Percentiles rank a stretch among this genome's conserved stretches.
phyloP scores from a whole-genome alignment of 1,140 invertebrate species.

The Drosophila repletoides region DNA sequence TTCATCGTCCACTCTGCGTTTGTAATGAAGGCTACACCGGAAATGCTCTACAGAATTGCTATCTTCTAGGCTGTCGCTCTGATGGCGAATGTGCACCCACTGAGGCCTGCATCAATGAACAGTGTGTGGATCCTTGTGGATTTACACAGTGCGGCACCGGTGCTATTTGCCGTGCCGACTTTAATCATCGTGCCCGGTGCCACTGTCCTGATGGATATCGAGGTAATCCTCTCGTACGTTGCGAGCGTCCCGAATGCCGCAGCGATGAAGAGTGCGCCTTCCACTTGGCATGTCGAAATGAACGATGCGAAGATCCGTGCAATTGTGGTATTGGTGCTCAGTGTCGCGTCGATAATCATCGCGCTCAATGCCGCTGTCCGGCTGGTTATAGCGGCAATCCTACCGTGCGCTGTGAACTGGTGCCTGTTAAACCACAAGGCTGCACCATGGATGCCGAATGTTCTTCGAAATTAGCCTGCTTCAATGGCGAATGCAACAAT shows the following conservation, averaged over 20 bases:
- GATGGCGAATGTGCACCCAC: conserved; percentile 92
- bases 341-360: conserved; percentile 90
- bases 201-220: conserved; percentile 89
- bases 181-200: conserved; percentile 89
- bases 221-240: conserved; percentile 89
- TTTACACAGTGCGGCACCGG: conserved; percentile 92
- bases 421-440: conserved; percentile 85
- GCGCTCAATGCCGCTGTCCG: conserved; percentile 90
- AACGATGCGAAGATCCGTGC: conserved; percentile 91
- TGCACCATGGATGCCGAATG: conserved; percentile 93
- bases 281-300: conserved; percentile 89
- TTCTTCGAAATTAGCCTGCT: conserved; percentile 91
- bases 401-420: conserved; percentile 85
- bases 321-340: conserved; percentile 87
- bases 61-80: conserved; percentile 89
- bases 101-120: conserved; percentile 92
- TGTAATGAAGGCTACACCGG: conserved; percentile 92
- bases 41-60: conserved; percentile 87
- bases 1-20: conserved; percentile 92
- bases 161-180: conserved; percentile 89
- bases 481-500: conserved; percentile 90
- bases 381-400: conserved; percentile 92
- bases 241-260: conserved; percentile 90
- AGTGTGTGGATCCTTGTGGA: conserved; percentile 91
- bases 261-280: conserved; percentile 88